Percentiles rank a stretch among this genome's conserved stretches.
Evolutionary conservation across 1,140 invertebrate genomes (phyloP).

Genomic region (Diorhabda elongata): DNA sequence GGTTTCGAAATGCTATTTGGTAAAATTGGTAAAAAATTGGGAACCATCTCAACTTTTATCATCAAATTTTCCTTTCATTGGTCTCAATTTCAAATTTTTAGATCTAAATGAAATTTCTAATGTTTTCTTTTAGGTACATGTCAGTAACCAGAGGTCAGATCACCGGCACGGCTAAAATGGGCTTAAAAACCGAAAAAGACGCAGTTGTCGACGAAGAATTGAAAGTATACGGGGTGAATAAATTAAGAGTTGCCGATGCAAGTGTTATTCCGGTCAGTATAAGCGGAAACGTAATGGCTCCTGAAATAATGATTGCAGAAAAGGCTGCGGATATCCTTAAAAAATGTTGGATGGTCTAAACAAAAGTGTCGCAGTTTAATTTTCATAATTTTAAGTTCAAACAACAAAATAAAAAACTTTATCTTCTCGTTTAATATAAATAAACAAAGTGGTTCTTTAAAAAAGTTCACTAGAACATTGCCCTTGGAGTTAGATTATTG

Average conservation of each 20-base stretch:
- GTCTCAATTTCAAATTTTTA: no score
- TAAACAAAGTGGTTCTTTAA: no score
- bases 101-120: no score
- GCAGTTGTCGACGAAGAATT: conserved; percentile 50
- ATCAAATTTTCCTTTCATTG: no score
- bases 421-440: no score
- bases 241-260: conserved; percentile 67
- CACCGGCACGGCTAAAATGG: conserved; percentile 70
- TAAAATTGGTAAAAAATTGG: no score
- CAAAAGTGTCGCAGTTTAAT: not conserved
- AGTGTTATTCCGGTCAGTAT: conserved; percentile 69
- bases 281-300: conserved; percentile 67
- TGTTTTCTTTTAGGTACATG: conserved; percentile 52
- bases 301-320: conserved; percentile 80
- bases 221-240: conserved; percentile 47
- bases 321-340: conserved; percentile 78
- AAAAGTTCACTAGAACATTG: no score
- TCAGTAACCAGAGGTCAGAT: conserved; percentile 64
- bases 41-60: no score
- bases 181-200: conserved; percentile 53
- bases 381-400: no score
- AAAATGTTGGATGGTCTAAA: conserved; percentile 49
- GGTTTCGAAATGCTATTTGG: no score
- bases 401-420: no score
- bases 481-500: no score